Evolutionary conservation across 2,797 vertebrate species (phyloP), one percentile per base, ranked within the genome.

Genomic region (Mycteria americana): DNA sequence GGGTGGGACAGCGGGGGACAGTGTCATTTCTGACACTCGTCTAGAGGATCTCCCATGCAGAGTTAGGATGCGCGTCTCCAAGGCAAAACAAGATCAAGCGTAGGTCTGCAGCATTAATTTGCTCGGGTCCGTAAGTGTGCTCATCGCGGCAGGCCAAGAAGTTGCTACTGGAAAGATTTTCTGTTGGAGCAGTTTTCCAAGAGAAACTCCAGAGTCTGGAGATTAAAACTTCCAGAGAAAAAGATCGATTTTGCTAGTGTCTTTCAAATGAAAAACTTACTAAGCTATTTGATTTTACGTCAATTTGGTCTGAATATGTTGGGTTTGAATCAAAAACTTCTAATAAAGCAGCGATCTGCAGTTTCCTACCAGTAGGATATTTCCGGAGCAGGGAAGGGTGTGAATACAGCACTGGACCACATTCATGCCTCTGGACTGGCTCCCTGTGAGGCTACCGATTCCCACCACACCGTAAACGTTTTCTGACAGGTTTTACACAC

Each of bases 381-480:
- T 95, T 96, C 96, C 46, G 7, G 90, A 94, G 84, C 43, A 16
- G 94, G 93, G 90, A 86, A 86, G 90, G 88, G 80, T 94, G 86
- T 88, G 83, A 95, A n/a, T 41, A 1, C 48, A 83, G 88, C 22
- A 73, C 90, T 54, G 62, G 60, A 57, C 37, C 83, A 84, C 31
- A 25, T 50, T 81, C 83, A 53, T 14, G 1, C 70, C 69, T 60
- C 93, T 45, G 65, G 23, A 27, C 70, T 27, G 57, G 56, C 63
- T 85, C 89, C 81, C 59, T 31, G 3, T 1, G 59, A 79, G 63
- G 24, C 62, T 35, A 18, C 57, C 2, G 1, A 43, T 76, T 75
- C 59, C 89, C 74, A 79, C 21, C 70, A 33, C 0, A 0, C 81
- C n/a, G 33, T 8, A 24, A 18, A 70, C 4, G 5, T 21, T 84